These are phyloP conservation scores for Anastrepha ludens DNA, from an alignment of 1,140 invertebrate species.

Conservation along the genomic window DNA sequence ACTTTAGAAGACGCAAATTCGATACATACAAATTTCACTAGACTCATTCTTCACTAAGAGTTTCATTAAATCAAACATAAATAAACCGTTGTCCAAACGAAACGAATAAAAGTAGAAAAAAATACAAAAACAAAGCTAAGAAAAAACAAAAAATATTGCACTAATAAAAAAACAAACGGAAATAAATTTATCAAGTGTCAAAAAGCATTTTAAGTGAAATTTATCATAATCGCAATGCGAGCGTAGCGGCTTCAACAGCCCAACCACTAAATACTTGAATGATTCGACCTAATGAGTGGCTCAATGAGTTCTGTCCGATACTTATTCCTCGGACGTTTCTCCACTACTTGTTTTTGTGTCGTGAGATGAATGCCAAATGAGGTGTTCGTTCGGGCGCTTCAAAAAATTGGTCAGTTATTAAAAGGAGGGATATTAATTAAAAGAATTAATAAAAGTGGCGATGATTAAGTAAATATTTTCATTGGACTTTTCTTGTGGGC, in stretches of 20 bases:
- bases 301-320: background rate
- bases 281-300: background rate
- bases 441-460: slow-evolving; percentile 18
- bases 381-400: too few species aligned
- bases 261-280: background rate
- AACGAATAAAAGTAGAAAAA: too few species aligned
- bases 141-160: too few species aligned
- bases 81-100: too few species aligned
- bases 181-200: slow-evolving; percentile 15
- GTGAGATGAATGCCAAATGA: background rate
- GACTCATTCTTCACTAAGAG: too few species aligned
- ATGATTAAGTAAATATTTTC: background rate
- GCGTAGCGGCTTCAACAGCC: background rate
- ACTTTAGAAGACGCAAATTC: too few species aligned
- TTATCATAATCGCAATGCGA: slow-evolving; percentile 46
- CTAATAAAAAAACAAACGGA: background rate
- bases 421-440: background rate
- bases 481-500: background rate
- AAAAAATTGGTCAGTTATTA: background rate
- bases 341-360: background rate
- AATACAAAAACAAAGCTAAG: background rate
- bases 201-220: slow-evolving; percentile 10
- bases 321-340: background rate
- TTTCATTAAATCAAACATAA: too few species aligned
- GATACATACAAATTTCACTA: too few species aligned